Evolutionary conservation across 2,113 vertebrate genomes (phyloP), one percentile per base, ranked within the genome.

Genomic region (Brachyhypopomus occidentalis): DNA sequence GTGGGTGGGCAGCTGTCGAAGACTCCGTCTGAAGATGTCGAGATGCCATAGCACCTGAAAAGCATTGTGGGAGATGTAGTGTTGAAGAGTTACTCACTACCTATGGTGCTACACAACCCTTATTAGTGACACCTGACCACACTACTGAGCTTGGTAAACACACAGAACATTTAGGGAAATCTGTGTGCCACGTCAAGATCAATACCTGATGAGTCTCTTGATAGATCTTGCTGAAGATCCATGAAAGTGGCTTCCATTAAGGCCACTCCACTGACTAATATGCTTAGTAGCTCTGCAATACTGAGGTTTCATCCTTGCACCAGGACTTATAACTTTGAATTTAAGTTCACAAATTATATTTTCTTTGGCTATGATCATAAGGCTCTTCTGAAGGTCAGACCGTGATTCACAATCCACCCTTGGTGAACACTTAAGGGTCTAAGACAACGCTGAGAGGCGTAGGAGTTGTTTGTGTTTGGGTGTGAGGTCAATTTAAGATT

Each of bases 21-120:
- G 92, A 90, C 98, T 99, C 60, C 97, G 92, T 76, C 98, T 94
- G 88, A 99, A 99, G 91, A 99, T 96, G 85, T 99, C 98, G 88
- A 99, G 91, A 1, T 99, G 97, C 98, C 97, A 99, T 30, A 99
- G 90, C 20, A 99, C 97, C 98, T 99, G 3, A 30, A 38, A 27
- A 2, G 3, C 67, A 79, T 45, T 14, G 78, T 23, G 62, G 52
- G 58, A 75, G 14, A 83, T 38, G 25, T 55, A 30, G 22, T 36
- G 5, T 64, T 66, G 48, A 12, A 17, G 20, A 8, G 25, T 5
- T 17, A 17, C 38, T 23, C 19, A 71, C 12, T 6, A 23, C 36
- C 56, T 45, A 74, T 12, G 9, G 0, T 30, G 58, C 25, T 11
- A 41, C 16, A 27, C 34, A 52, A 52, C 3, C 11, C 19, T 75